These are phyloP conservation scores for Selenia dentaria DNA, from an alignment of 2,888 invertebrate genomes.

Conservation along the genomic window DNA sequence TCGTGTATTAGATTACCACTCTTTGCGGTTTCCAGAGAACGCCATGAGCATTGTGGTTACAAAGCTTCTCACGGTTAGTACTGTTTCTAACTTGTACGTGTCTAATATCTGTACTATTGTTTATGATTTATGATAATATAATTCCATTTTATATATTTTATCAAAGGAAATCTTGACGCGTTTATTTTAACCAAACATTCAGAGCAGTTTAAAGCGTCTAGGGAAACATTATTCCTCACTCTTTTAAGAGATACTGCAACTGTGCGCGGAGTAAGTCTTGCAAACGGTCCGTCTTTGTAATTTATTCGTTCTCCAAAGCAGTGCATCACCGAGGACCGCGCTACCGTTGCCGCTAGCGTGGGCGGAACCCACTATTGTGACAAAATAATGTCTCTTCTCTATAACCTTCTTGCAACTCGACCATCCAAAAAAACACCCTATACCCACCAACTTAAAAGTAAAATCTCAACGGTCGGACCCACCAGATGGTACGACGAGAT, in stretches of 20 bases:
- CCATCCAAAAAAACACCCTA: conserved; percentile 62
- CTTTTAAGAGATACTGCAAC: conserved; percentile 65
- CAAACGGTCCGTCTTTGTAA: conserved; percentile 65
- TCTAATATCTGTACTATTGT: conserved; percentile 55
- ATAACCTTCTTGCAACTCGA: conserved; percentile 60
- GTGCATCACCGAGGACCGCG: conserved; percentile 79
- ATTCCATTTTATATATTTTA: conserved; percentile 22
- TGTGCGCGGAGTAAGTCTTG: conserved; percentile 63
- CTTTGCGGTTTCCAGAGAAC: conserved; percentile 77
- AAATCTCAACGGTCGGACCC: conserved; percentile 41
- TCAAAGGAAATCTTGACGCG: conserved; percentile 2
- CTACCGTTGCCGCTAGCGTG: conserved; percentile 72
- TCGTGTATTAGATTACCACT: conserved; percentile 81
- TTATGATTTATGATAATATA: conserved; percentile 50
- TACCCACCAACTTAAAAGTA: conserved; percentile 44
- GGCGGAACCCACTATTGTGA: conserved; percentile 82
- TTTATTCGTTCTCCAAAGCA: conserved; percentile 81
- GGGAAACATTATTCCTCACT: conserved; percentile 59
- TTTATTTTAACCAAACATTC: conserved; percentile 26
- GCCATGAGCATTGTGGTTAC: conserved; percentile 76
- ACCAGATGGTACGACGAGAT: conserved; percentile 77
- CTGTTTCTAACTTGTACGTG: conserved; percentile 55
- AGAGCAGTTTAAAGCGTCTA: conserved; percentile 36
- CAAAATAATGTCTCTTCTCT: conserved; percentile 81
- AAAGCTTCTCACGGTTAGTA: conserved; percentile 72